Percentiles rank a stretch among this genome's conserved stretches.
These are phyloP conservation scores for Diadophis punctatus DNA, from an alignment of 2,113 vertebrate species.

Conservation along the genomic window DNA sequence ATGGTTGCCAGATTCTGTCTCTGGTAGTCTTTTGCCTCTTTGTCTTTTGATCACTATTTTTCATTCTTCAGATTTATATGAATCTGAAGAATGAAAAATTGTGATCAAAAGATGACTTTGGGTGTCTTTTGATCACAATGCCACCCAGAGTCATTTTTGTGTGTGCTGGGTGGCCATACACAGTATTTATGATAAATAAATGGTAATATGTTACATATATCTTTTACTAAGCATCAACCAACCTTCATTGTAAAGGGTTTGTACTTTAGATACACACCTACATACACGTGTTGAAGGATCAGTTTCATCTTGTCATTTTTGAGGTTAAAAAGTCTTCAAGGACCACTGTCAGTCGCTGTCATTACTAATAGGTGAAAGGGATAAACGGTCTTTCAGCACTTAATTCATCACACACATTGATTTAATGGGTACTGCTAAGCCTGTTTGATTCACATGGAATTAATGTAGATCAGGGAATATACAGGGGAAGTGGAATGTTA, in stretches of 20 bases:
- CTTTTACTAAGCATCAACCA: neutral
- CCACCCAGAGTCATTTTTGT: neutral
- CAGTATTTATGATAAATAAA: neutral
- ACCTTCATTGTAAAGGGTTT: neutral
- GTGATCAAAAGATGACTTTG: too few species aligned
- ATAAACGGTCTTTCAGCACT: neutral
- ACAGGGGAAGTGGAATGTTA: neutral
- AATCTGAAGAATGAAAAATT: too few species aligned
- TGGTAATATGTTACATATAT: neutral
- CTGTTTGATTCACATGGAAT: neutral
- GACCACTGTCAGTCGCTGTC: neutral
- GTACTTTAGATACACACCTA: neutral
- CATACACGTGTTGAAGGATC: neutral
- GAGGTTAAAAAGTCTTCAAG: neutral
- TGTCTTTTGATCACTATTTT: neutral
- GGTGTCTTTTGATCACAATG: too few species aligned
- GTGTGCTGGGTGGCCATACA: neutral
- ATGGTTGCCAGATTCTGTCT: neutral
- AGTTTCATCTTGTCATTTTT: neutral
- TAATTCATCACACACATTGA: neutral
- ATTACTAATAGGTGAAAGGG: neutral
- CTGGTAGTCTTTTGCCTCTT: neutral
- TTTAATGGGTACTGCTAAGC: neutral
- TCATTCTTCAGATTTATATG: neutral
- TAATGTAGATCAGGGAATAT: neutral